Conservation (phyloP, 2,113 vertebrate species). For the Ctenodactylus gundi region DNA sequence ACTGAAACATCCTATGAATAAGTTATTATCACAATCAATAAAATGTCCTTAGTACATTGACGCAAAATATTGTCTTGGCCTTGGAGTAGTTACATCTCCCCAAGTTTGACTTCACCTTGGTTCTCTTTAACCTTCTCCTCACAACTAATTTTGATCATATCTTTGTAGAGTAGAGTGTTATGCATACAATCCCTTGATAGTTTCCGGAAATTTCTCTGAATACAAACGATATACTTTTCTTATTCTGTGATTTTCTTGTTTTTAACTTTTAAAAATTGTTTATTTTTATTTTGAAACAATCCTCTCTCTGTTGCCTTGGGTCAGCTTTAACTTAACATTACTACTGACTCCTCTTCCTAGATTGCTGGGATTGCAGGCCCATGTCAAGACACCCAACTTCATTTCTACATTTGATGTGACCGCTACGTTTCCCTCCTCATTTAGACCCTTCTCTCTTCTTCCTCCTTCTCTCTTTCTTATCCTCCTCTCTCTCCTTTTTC, state of each 20-base stretch:
- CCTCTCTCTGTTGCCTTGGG: background rate
- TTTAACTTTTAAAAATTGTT: background rate
- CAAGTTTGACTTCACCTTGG: conserved; percentile 1
- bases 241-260: background rate
- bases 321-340: background rate
- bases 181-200: background rate
- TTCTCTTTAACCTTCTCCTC: background rate
- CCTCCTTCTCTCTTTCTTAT: background rate
- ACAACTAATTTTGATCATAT: background rate
- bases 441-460: background rate
- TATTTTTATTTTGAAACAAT: background rate
- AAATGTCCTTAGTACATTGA: background rate
- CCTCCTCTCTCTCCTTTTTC: no score
- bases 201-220: background rate
- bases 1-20: background rate
- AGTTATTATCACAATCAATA: background rate
- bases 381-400: background rate
- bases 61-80: background rate
- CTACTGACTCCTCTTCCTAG: no score
- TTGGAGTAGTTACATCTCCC: background rate
- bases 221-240: background rate
- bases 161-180: background rate
- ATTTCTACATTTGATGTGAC: background rate
- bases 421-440: background rate
- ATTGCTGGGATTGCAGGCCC: background rate